These are phyloP conservation scores for Nesoenas mayeri DNA, from an alignment of 2,113 vertebrate genomes.

Conservation along the genomic window DNA sequence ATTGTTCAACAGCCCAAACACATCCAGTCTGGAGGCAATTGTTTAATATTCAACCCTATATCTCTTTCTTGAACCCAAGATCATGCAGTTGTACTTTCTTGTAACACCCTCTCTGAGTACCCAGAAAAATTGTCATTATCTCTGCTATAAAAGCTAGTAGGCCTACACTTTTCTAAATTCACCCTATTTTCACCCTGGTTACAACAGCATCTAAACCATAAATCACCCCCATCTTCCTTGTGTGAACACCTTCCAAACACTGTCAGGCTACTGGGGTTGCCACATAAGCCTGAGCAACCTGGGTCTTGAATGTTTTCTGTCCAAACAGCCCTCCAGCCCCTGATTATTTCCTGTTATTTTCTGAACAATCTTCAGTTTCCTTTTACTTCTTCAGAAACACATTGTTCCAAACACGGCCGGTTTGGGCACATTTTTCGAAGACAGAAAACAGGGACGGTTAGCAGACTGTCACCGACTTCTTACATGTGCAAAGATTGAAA, in stretches of 20 bases:
- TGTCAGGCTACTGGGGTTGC: neutral
- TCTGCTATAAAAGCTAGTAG: neutral
- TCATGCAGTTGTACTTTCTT: neutral
- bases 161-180: neutral
- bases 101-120: neutral
- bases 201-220: neutral
- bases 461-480: neutral
- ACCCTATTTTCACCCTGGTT: neutral
- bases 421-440: neutral
- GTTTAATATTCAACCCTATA: neutral
- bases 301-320: neutral
- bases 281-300: neutral
- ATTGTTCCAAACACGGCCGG: neutral
- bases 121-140: neutral
- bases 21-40: neutral
- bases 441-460: neutral
- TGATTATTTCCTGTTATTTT: neutral
- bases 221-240: neutral
- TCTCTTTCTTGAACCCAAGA: neutral
- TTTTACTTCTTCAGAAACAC: neutral
- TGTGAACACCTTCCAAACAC: neutral
- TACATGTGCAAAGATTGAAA: neutral
- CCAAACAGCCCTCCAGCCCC: neutral
- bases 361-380: neutral
- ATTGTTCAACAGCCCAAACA: neutral